Percentiles rank a stretch among this genome's conserved stretches.
Conservation (phyloP, 2,888 invertebrate genomes). For the Andrena marginata region DNA sequence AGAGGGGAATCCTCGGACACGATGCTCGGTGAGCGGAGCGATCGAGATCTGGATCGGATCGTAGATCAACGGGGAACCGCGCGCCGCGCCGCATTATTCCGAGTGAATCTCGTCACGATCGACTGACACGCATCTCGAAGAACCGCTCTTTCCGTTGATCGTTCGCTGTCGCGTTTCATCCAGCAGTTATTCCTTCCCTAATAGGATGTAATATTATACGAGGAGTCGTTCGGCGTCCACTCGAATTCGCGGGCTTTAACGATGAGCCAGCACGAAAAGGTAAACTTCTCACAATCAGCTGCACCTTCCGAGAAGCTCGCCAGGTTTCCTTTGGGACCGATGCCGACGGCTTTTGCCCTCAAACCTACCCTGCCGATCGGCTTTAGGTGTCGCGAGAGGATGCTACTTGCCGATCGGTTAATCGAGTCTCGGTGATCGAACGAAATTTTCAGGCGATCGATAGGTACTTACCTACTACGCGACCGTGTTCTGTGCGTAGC, state of each 20-base stretch:
- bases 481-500: conserved; percentile 37
- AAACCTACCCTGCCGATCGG: not conserved
- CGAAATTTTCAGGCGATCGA: conserved; percentile 51
- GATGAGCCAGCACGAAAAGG: conserved; percentile 81
- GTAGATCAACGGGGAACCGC: conserved; percentile 18
- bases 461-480: conserved; percentile 5
- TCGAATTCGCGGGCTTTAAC: conserved; percentile 83
- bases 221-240: conserved; percentile 79
- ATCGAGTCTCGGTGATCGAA: conserved; percentile 22
- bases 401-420: not conserved
- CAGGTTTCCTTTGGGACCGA: not conserved
- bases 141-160: conserved; percentile 77
- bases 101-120: conserved; percentile 71
- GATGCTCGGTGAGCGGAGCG: not conserved
- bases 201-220: conserved; percentile 84
- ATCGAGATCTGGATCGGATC: conserved; percentile 14
- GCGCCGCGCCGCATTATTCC: conserved; percentile 7
- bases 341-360: not conserved
- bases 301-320: not conserved
- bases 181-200: conserved; percentile 83
- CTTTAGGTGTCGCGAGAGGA: not conserved
- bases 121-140: conserved; percentile 80
- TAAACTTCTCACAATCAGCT: conserved; percentile 22
- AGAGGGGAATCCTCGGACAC: not conserved
- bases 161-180: conserved; percentile 82